Evolutionary conservation across 2,797 vertebrate species (phyloP).

Genomic region (Xyrichtys novacula): DNA sequence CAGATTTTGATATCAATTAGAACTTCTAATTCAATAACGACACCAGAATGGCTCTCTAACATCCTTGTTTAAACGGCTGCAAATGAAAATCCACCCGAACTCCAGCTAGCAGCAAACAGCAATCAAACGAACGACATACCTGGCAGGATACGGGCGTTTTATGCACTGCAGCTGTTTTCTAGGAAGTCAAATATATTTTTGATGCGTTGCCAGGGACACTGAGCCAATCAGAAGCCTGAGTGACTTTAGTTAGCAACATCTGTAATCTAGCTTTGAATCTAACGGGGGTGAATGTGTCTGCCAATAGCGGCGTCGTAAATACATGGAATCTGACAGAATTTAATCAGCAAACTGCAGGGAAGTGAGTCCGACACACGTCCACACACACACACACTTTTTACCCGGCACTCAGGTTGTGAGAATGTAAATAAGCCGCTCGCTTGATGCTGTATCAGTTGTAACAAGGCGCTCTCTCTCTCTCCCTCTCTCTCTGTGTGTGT

Average conservation of each 20-base stretch:
- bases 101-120: background rate
- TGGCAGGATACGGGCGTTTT: constrained; percentile 26
- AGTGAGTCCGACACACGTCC: constrained; percentile 6
- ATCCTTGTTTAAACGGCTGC: background rate
- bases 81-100: background rate
- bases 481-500: constrained; percentile 54
- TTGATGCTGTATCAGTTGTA: constrained; percentile 62
- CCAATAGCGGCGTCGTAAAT: constrained; percentile 56
- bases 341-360: constrained; percentile 57
- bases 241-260: constrained; percentile 43
- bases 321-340: constrained; percentile 49
- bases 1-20: background rate
- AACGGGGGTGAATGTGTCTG: constrained; percentile 27
- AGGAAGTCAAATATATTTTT: constrained; percentile 25
- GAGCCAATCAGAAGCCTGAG: constrained; percentile 34
- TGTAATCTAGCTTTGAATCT: constrained; percentile 60
- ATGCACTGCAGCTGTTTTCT: constrained; percentile 21
- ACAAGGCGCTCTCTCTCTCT: constrained; percentile 59
- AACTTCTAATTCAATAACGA: background rate
- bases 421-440: constrained; percentile 75
- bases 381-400: constrained; percentile 4
- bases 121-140: constrained; percentile 10
- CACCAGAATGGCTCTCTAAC: background rate
- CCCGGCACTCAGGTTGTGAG: constrained; percentile 50
- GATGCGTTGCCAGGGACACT: constrained; percentile 17